Evolutionary conservation across 1,140 invertebrate species (phyloP), one percentile per base, ranked within the genome.

Genomic region (Patella vulgata): DNA sequence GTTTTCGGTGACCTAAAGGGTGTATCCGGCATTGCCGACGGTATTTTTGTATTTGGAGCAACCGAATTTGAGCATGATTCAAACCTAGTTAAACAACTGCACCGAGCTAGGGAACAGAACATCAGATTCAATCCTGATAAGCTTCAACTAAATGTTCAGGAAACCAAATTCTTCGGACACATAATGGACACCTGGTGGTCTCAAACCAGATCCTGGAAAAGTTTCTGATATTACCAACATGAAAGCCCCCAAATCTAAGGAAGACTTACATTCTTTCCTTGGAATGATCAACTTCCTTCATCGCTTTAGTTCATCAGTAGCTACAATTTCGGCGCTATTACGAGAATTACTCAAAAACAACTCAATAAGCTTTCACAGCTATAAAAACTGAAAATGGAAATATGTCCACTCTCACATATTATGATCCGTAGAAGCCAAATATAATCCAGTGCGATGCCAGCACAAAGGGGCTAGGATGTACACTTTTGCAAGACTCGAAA

Each of bases 401-500:
- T 33, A 19, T 47, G 23, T 42, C 66, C 17, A 48, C 33, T 11
- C 58, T 69, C 9, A 31, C 11, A 9, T 57, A 69, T 21, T 70
- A 40, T 59, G 53, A 69, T 30, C 58, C 47, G 1, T 33, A 55
- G 14, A 30, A 60, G 33, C 44, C 25, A n/a, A 30, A 58, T 2
- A 59, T 39, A 14, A 14, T 68, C 19, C 30, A 59, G 21, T 27
- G n/a, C 25, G 71, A 75, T 61, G 68, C 58, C n/a, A 56, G 50
- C n/a, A 57, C 58, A 21, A 19, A 67, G 25, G 85, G 80, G 1
- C 55, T 87, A 17, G 83, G 82, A 19, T 74, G 77, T 33, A 73
- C 80, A 14, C 44, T 86, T 1, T 44, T 83, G 6, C 85, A 87
- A 65, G 70, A 83, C 40, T 5, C 75, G 81, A 68, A 66, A 65